Evolutionary conservation across 2,113 vertebrate genomes (phyloP), one percentile per base, ranked within the genome.

Genomic region (Centropristis striata): DNA sequence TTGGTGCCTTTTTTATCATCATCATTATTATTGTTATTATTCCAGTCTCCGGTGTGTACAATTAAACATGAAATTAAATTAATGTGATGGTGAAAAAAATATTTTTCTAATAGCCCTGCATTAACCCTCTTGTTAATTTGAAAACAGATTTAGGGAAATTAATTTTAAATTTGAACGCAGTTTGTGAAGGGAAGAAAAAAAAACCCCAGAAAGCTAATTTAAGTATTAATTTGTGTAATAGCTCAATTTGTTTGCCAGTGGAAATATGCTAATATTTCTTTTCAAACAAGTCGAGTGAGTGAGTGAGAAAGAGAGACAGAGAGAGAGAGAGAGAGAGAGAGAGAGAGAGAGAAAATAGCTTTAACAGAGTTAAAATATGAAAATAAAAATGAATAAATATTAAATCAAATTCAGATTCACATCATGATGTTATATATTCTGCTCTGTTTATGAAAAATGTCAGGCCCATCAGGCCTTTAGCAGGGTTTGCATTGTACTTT

Each of bases 41-140:
- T 78, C 54, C 58, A 44, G 55, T 78, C 74, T 84, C 60, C 8
- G 54, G 37, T 65, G 76, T 3, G 16, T 67, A 46, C 28, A 23
- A 82, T 86, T 71, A 84, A 78, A 90, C 28, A 69, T 18, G 12
- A 86, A 90, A 92, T 91, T 81, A 84, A 92, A 88, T 88, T 83
- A 90, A 85, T 61, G 77, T 66, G 80, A 86, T 74, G 78, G 65
- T 81, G 82, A 80, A 50, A 87, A 82, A 81, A 81, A 81, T 80
- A 83, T 87, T 80, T 84, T 83, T 76, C 71, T 81, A 89, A 85
- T 83, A 78, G 85, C 58, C 73, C 71, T 46, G 53, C 73, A 81
- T 90, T 87, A 88, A 84, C 86, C 75, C 88, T 86, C 83, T 80
- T 84, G 60, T 70, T 84, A 83, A 82, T 84, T 85, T 82, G 55